Evolutionary conservation across 2,888 invertebrate genomes (phyloP).

Genomic region (Alsophila aescularia): DNA sequence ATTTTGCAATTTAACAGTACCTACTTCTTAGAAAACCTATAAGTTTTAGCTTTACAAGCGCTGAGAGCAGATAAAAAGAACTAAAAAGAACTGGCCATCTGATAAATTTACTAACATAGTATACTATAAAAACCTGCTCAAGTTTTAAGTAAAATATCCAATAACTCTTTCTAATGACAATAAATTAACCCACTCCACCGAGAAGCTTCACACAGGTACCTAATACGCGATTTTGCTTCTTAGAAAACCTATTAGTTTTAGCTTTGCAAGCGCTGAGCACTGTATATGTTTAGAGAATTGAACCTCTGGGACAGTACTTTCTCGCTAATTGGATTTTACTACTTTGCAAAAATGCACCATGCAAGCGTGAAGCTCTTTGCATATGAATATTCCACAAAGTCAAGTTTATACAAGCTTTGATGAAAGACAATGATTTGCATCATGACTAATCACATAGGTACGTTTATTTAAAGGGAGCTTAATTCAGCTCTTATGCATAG

Average conservation of each 20-base stretch:
- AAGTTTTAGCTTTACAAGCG: background rate
- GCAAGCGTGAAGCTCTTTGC: background rate
- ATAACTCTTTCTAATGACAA: no score
- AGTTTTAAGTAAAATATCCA: no score
- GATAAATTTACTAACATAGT: no score
- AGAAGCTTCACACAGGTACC: no score
- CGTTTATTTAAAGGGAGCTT: no score
- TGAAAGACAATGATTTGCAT: no score
- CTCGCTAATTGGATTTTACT: constrained; percentile 17
- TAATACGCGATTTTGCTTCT: background rate
- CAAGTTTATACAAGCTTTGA: background rate
- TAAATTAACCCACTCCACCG: background rate
- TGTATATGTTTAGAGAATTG: background rate
- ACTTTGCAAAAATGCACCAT: constrained; percentile 7
- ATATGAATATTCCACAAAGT: background rate
- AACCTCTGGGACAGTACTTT: background rate
- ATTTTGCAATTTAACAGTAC: no score
- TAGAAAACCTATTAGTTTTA: background rate
- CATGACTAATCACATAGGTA: no score
- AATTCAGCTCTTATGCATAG: no score
- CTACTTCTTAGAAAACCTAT: background rate
- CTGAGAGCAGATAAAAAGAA: no score
- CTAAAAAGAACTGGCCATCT: no score
- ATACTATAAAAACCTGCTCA: no score
- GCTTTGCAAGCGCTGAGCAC: background rate